Percentiles rank a stretch among this genome's conserved stretches.
Evolutionary conservation across 2,888 invertebrate genomes (phyloP).

Genomic region (Monoplex corrugatus): DNA sequence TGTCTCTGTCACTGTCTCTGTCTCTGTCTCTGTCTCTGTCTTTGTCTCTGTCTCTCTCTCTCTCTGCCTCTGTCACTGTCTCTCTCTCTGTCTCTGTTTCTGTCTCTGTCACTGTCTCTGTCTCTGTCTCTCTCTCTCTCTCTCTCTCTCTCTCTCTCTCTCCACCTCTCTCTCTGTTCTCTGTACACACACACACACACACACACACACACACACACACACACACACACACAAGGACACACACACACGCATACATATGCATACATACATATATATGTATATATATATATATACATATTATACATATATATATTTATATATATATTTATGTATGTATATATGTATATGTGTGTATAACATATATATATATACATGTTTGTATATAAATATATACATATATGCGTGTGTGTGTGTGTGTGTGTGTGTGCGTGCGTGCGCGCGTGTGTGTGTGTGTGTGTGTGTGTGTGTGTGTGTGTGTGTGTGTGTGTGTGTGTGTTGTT

Average conservation of each 20-base stretch:
- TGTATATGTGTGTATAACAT: background rate
- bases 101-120: background rate
- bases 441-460: slow-evolving; percentile 23
- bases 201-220: background rate
- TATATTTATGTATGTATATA: too few species aligned
- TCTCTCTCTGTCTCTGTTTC: background rate
- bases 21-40: background rate
- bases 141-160: background rate
- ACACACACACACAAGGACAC: background rate
- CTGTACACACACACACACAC: background rate
- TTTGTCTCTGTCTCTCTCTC: background rate
- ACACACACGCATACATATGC: background rate
- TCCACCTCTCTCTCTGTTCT: background rate
- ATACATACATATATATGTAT: background rate
- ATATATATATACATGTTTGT: background rate
- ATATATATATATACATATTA: too few species aligned
- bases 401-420: background rate
- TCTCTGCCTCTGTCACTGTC: slow-evolving; percentile 9
- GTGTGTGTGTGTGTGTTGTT: background rate
- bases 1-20: background rate
- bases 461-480: slow-evolving; percentile 4
- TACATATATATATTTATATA: background rate
- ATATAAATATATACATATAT: too few species aligned
- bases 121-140: background rate
- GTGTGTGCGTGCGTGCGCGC: background rate